Evolutionary conservation across 2,113 vertebrate species (phyloP), one percentile per base, ranked within the genome.

Genomic region (Seriola aureovittata): DNA sequence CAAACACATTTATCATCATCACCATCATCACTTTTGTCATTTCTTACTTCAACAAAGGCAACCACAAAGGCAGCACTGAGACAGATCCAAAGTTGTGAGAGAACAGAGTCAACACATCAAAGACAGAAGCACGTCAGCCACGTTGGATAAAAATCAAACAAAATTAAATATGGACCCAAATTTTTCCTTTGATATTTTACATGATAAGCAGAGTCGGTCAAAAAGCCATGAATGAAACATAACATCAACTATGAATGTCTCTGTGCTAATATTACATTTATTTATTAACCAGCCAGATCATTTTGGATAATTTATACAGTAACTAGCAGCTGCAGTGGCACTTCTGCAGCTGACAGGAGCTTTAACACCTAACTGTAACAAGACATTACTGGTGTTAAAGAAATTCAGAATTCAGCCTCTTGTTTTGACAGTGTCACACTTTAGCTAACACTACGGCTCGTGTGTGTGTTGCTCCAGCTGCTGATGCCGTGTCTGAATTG

Each of bases 201-300:
- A 23, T 9, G 42, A 50, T 3, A 0, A 57, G 66, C 7, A 40
- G 32, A 62, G 17, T 17, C 63, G 52, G 71, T 77, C 72, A 36
- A 36, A 29, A 59, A 44, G 36, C 82, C 78, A 88, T 42, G 17
- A 62, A 70, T n/a, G 40, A 80, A 60, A 57, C 21, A 48, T 10
- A 66, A 48, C 4, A 66, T 69, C 65, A 32, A 32, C n/a, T 55
- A 3, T 5, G 19, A 46, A 8, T 68, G 42, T 3, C 4, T 40
- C 34, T 12, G 0, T 17, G 54, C 21, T 12, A 3, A 38, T 71
- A 9, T 32, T 10, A 58, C 38, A 71, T n/a, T 0, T 13, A 48
- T 32, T 40, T 42, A 5, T 52, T 17, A 5, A 50, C 38, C 12
- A 38, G 10, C 34, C 16, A 1, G 4, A 68, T 71, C 2, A 1